Evolutionary conservation across 2,113 vertebrate species (phyloP), one percentile per base, ranked within the genome.

Genomic region (Bombycilla garrulus): DNA sequence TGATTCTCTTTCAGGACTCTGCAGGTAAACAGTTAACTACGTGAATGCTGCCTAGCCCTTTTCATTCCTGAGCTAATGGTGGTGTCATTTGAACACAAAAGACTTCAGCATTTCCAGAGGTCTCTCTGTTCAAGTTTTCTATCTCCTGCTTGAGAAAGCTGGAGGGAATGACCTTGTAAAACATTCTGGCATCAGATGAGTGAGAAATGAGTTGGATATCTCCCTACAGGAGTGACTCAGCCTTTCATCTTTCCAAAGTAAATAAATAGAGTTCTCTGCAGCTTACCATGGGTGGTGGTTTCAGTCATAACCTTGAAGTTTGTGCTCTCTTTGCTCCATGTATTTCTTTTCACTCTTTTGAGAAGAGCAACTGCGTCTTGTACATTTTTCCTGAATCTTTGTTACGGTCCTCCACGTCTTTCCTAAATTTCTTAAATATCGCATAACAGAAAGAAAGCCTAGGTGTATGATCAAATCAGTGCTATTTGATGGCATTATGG

Each of bases 211-310:
- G 50, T 72, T 78, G 47, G 28, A 26, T 88, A 80, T 70, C 82
- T 83, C 45, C 22, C 42, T 93, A 45, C 4, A 54, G 78, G 66
- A 88, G 25, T 84, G 69, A 88, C 47, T 90, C 61, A 84, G 65
- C 38, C 88, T 95, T 95, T 96, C 58, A 95, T 93, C 72, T 74
- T 81, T 84, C 73, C 0, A 1, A 79, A 58, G 65, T 82, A 91
- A 92, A 94, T 81, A 92, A 93, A 95, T 19, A 66, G 72, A 90
- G 20, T 42, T 81, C 81, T 90, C 66, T 92, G 82, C 67, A 96
- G 45, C 10, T 19, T 94, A 80, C 81, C 51, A 15, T 76, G 82
- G 36, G 65, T 74, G 62, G 74, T 74, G 36, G 45, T 84, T 96
- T 92, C 92, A 95, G 70, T 70, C 35, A 40, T 38, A 77, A 92